These are phyloP conservation scores for Trilocha varians DNA, from an alignment of 2,888 invertebrate genomes.

Conservation along the genomic window DNA sequence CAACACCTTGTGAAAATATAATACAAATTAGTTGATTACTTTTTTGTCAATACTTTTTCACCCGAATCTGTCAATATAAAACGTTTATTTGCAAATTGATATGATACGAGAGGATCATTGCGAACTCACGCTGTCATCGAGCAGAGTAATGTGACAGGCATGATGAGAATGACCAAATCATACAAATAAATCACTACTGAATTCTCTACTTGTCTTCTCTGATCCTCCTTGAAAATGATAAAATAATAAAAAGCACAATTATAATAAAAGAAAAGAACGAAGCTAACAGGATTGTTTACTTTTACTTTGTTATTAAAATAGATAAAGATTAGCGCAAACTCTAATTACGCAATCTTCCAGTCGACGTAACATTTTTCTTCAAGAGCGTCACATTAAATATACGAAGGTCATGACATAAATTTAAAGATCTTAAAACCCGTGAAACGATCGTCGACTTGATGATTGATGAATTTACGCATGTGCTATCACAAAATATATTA, in stretches of 20 bases:
- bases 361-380: slow-evolving; percentile 25
- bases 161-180: slow-evolving; percentile 48
- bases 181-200: slow-evolving; percentile 51
- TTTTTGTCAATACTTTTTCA: slow-evolving; percentile 60
- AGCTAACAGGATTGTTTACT: slow-evolving; percentile 49
- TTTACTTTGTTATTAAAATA: slow-evolving; percentile 16
- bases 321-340: slow-evolving; percentile 50
- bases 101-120: slow-evolving; percentile 55
- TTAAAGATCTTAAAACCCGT: slow-evolving; percentile 4
- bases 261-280: slow-evolving; percentile 35
- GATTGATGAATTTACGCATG: slow-evolving; percentile 44
- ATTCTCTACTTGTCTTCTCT: slow-evolving; percentile 47
- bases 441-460: slow-evolving; percentile 33
- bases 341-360: slow-evolving; percentile 45
- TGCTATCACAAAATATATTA: slow-evolving; percentile 47
- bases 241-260: slow-evolving; percentile 56
- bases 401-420: slow-evolving; percentile 1
- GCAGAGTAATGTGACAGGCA: slow-evolving; percentile 43
- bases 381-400: not conserved
- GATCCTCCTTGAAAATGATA: slow-evolving; percentile 54
- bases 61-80: slow-evolving; percentile 43
- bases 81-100: slow-evolving; percentile 36
- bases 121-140: slow-evolving; percentile 49
- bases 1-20: slow-evolving; percentile 74
- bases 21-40: slow-evolving; percentile 70